Conservation (phyloP, 2,888 invertebrate species). For the Diloba caeruleocephala region DNA sequence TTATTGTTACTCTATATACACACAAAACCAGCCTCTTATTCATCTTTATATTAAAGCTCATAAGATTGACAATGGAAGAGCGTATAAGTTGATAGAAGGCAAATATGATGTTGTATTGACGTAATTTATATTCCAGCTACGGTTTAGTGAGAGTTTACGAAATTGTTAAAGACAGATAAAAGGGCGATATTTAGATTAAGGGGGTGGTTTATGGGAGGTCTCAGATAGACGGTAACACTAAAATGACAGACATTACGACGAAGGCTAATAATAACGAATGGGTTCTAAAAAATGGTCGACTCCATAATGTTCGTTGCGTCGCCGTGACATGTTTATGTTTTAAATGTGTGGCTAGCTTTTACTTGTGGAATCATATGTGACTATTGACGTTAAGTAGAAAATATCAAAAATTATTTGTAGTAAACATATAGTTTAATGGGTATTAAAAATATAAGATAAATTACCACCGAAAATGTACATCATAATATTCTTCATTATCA, state of each 20-base stretch:
- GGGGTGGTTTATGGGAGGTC: slow-evolving; percentile 83
- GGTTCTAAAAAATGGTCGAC: slow-evolving; percentile 63
- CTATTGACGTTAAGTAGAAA: slow-evolving; percentile 9
- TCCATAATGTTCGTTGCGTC: slow-evolving; percentile 42
- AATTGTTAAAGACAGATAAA: slow-evolving; percentile 89
- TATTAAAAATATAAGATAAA: slow-evolving; percentile 17
- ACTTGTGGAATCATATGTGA: slow-evolving; percentile 14
- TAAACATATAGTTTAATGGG: slow-evolving; percentile 5
- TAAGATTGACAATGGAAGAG: slow-evolving; percentile 56
- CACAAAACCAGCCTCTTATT: slow-evolving; percentile 10
- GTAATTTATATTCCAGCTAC: slow-evolving; percentile 87
- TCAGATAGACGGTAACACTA: slow-evolving; percentile 71
- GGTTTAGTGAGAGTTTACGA: slow-evolving; percentile 87
- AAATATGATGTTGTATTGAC: slow-evolving; percentile 61
- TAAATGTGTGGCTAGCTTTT: slow-evolving; percentile 37
- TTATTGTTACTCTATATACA: slow-evolving; percentile 44
- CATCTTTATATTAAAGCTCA: slow-evolving; percentile 37
- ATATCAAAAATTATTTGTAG: not conserved
- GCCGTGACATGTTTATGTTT: slow-evolving; percentile 43
- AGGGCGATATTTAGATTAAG: slow-evolving; percentile 85
- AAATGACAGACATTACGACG: slow-evolving; percentile 79
- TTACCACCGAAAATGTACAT: slow-evolving; percentile 13
- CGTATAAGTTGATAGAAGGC: slow-evolving; percentile 35
- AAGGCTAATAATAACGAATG: slow-evolving; percentile 79
- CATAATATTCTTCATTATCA: slow-evolving; percentile 39